Evolutionary conservation across 2,113 vertebrate genomes (phyloP), one percentile per base, ranked within the genome.

Genomic region (Paramisgurnus dabryanus): DNA sequence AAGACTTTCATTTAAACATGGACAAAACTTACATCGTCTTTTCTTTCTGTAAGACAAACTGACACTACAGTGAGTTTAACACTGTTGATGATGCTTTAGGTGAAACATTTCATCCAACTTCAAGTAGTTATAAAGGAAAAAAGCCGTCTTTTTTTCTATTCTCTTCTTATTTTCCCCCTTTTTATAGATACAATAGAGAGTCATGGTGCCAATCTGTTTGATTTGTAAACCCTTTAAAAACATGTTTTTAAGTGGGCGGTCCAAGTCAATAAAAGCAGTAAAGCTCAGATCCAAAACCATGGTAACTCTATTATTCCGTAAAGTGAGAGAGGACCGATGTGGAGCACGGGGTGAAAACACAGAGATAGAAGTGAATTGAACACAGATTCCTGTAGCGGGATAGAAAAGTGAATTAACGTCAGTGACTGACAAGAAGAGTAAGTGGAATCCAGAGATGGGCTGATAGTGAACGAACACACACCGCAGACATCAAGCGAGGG

Each of bases 221-320:
- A 91, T 89, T 90, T 86, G 89, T 74, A 82, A 82, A 80, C 82
- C 84, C 68, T 85, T 87, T 80, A 86, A 85, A 88, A 89, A 72
- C 69, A 81, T 75, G 78, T 78, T 85, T 84, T 77, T 67, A 65
- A 65, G 81, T 70, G 78, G 82, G 34, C 82, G 83, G 82, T 87
- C 84, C 76, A 82, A 87, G 80, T 87, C 82, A 86, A 88, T 88
- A 89, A 89, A 91, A 88, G 83, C 49, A 85, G 83, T 84, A 81
- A 87, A 89, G 86, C 58, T 9, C 66, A 71, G 78, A 80, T 87
- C 82, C 83, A 85, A 88, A 87, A 87, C 61, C 83, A 87, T 85
- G 81, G 84, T 85, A 82, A 86, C 76, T 87, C 83, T 81, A 86
- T 86, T 80, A 87, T 80, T 79, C 39, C 18, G 27, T 18, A 88